Evolutionary conservation across 2,797 vertebrate species (phyloP).

Genomic region (Peromyscus nudipes): DNA sequence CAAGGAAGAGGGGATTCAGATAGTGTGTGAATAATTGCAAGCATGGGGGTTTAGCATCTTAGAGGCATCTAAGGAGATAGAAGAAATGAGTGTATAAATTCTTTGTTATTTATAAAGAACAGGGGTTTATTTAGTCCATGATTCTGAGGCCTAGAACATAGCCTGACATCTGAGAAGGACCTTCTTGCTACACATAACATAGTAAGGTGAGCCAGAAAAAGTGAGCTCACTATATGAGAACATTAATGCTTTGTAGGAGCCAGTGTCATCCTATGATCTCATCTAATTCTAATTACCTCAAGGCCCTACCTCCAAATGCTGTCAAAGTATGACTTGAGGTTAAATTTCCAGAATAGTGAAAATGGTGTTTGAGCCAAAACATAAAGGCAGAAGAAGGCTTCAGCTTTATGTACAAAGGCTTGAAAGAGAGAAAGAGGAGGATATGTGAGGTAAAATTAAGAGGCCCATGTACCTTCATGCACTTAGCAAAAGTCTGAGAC

Average conservation of each 20-base stretch:
- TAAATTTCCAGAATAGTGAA: not conserved
- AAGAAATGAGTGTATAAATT: not conserved
- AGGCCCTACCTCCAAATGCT: not conserved
- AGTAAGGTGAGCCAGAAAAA: not conserved
- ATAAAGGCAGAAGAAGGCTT: not conserved
- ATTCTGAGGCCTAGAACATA: not conserved
- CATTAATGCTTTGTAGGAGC: not conserved
- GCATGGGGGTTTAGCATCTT: not conserved
- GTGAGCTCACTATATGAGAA: not conserved
- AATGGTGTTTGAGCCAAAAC: not conserved
- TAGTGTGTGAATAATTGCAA: not conserved
- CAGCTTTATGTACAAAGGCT: not conserved
- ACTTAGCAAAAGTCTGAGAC: not conserved
- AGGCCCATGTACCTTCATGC: not conserved
- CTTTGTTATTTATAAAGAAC: not conserved
- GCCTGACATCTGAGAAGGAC: not conserved
- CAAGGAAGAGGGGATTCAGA: not conserved
- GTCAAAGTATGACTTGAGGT: not conserved
- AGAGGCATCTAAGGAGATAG: not conserved
- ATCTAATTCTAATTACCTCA: not conserved
- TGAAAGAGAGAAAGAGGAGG: not conserved
- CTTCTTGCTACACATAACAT: not conserved
- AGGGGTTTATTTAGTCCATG: not conserved
- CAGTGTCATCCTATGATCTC: not conserved
- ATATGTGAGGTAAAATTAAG: not conserved